A percentile compares a stretch with the other conserved stretches of the same genome.
These are phyloP conservation scores for Furcula furcula DNA, from an alignment of 2,888 invertebrate genomes.

Conservation along the genomic window DNA sequence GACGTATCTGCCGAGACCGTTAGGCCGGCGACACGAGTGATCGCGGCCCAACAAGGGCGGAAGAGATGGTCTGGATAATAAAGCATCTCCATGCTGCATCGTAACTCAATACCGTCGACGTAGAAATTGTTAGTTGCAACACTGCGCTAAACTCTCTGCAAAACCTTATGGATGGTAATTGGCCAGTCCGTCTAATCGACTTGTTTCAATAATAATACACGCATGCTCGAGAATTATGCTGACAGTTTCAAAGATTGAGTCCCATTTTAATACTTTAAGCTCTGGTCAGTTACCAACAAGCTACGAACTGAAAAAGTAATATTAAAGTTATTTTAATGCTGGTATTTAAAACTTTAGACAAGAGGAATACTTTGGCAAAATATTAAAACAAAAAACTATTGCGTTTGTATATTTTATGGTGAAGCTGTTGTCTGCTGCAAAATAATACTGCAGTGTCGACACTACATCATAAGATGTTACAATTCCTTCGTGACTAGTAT, in stretches of 20 bases:
- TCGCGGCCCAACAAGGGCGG: conserved; percentile 74
- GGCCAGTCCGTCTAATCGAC: conserved; percentile 54
- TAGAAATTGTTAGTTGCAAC: conserved; percentile 71
- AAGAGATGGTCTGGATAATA: conserved; percentile 78
- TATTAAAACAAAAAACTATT: no score
- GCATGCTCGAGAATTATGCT: conserved; percentile 33
- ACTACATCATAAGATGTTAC: conserved; percentile 28
- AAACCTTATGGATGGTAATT: conserved; percentile 65
- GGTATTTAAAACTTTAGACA: no score
- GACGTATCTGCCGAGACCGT: conserved; percentile 65
- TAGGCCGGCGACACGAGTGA: conserved; percentile 71
- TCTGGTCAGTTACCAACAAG: conserved; percentile 3
- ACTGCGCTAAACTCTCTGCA: conserved; percentile 51
- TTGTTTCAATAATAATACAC: conserved; percentile 56
- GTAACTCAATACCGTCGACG: conserved; percentile 74
- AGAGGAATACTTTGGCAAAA: no score
- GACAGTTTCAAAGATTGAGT: conserved; percentile 31
- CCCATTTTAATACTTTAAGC: conserved; percentile 24
- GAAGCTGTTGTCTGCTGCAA: no score
- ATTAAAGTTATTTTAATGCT: no score
- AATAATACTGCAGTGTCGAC: conserved; percentile 6
- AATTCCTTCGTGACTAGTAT: conserved; percentile 49
- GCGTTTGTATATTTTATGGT: no score
- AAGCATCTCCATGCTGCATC: conserved; percentile 68
- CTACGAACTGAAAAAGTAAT: no score